Evolutionary conservation across 2,113 vertebrate species (phyloP), one percentile per base, ranked within the genome.

Genomic region (Phainopepla nitens): DNA sequence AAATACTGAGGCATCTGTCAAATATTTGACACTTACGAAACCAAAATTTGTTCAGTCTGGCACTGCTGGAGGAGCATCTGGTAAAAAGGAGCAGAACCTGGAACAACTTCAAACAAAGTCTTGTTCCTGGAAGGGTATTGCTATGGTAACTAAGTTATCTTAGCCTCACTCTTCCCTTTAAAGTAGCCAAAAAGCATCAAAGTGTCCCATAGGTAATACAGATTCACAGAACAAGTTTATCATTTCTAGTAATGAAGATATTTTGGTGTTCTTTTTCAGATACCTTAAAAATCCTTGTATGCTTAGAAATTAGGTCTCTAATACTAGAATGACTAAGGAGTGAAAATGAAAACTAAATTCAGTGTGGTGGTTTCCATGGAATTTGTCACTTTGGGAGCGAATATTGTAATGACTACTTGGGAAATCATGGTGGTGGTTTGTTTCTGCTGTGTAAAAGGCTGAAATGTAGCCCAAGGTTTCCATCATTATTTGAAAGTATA

Each of bases 61-160:
- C 58, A 51, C 64, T 91, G 53, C 81, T 95, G 57, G 79, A 91
- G 45, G 81, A 96, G 87, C 90, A 97, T 91, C 82, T 96, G 95
- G 87, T 93, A 61, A 82, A 95, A 79, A 83, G 75, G 27, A 86
- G 65, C 66, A 89, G 81, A 94, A 87, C 50, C 62, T 97, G 93
- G 90, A 94, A 70, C n/a, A 66, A 65, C 72, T 69, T 94, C 89
- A 90, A 80, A 89, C 11, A 53, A 87, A 87, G 33, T 41, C 41
- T 82, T 86, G 36, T 36, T 93, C 51, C 75, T 93, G 60, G 75
- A 92, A 96, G 78, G 42, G 11, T 81, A 93, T 91, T 88, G 83
- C 89, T 77, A 65, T 87, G 62, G 96, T 84, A 96, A 96, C 93
- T 72, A 51, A 78, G 15, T 91, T 81, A 47, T 76, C 58, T 88